These are phyloP conservation scores for Venustoraphidia nigricollis DNA, from an alignment of 2,888 invertebrate species.

Conservation along the genomic window DNA sequence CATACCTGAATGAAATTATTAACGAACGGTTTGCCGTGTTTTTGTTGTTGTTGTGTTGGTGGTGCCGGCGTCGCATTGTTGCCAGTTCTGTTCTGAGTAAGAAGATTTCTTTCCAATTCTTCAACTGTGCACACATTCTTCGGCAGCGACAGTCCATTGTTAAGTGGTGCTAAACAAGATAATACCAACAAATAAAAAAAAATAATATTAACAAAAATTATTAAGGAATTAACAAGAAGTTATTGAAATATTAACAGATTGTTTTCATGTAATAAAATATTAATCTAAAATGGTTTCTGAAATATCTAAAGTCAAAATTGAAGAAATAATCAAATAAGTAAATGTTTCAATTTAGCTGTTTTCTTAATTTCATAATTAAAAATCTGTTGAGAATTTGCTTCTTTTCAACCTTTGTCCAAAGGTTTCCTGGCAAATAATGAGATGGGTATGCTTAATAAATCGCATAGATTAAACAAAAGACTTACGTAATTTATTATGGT, in stretches of 20 bases:
- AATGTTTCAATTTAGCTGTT: too few species aligned
- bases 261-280: not conserved
- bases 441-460: not conserved
- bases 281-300: not conserved
- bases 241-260: too few species aligned
- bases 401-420: not conserved
- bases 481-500: not conserved
- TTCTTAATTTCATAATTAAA: too few species aligned
- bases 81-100: conserved; percentile 25
- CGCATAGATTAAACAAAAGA: not conserved
- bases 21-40: too few species aligned
- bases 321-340: too few species aligned
- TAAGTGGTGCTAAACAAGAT: not conserved
- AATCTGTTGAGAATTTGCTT: too few species aligned
- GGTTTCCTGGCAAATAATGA: too few species aligned
- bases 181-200: too few species aligned
- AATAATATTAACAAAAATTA: too few species aligned
- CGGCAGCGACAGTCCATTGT: conserved; percentile 14
- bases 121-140: conserved; percentile 59
- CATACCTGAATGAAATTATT: too few species aligned
- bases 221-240: too few species aligned
- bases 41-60: conserved; percentile 17
- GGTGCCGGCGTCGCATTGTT: conserved; percentile 18
- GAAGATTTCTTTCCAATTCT: conserved; percentile 52
- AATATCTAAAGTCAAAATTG: not conserved